phyloP scores from a whole-genome alignment of 2,888 invertebrate genomes.

The Himalopsyche tibetana region DNA sequence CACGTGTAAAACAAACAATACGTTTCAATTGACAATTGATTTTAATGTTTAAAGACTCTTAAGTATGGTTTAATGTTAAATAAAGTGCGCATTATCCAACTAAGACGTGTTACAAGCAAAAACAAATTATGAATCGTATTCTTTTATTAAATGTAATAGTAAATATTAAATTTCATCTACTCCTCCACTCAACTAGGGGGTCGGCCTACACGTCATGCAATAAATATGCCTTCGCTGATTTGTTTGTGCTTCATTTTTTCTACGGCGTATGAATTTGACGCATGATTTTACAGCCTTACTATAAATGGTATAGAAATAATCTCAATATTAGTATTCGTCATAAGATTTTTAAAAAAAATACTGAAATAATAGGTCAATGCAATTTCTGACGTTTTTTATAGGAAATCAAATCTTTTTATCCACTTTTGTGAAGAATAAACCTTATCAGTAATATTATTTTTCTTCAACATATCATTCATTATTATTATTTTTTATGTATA shows the following conservation, averaged over 20 bases:
- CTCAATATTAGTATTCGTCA: not conserved
- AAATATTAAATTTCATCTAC: not conserved
- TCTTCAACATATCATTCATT: too few relatives aligned
- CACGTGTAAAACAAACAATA: too few relatives aligned
- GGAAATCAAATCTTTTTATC: too few relatives aligned
- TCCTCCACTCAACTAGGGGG: not conserved
- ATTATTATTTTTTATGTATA: too few relatives aligned
- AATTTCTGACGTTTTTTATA: too few relatives aligned
- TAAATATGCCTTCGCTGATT: not conserved
- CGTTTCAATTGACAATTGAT: too few relatives aligned
- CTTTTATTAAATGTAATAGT: not conserved
- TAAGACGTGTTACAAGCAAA: not conserved
- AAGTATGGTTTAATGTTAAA: too few relatives aligned
- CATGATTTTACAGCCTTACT: not conserved
- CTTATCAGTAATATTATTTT: too few relatives aligned
- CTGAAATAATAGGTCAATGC: not conserved
- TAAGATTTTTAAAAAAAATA: not conserved
- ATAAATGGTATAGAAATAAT: not conserved
- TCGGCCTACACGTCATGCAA: not conserved
- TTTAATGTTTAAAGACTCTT: too few relatives aligned
- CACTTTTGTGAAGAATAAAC: too few relatives aligned
- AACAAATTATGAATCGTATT: not conserved
- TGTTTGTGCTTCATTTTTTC: not conserved
- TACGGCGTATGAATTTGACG: not conserved
- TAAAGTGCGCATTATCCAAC: too few relatives aligned